Evolutionary conservation across 2,113 vertebrate species (phyloP), one percentile per base, ranked within the genome.

Genomic region (Machaerirhynchus nigripectus): DNA sequence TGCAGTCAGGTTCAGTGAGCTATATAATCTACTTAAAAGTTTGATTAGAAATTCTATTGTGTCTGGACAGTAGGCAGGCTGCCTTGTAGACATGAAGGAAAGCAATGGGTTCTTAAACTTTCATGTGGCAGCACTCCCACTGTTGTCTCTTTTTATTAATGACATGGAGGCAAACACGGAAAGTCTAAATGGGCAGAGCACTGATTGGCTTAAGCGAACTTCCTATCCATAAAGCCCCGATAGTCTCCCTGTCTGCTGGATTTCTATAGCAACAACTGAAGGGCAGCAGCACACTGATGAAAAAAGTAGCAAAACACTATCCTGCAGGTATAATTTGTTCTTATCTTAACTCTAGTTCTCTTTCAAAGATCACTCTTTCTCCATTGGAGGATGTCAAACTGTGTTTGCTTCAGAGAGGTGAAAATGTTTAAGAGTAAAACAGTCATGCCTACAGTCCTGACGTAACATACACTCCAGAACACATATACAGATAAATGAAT

Each of bases 21-120:
- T 95, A 26, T 73, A 31, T 94, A 94, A 97, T 89, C 81, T 83
- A 35, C 84, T 94, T 87, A 93, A 68, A 86, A 91, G 33, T 89
- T 94, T 93, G 81, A 93, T 93, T 93, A 77, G 67, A 87, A 91
- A 80, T 89, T 89, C 65, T 85, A 2, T 82, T 87, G 40, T 89
- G 44, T 33, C 46, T 79, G 59, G 53, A 69, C 61, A 74, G 16
- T 10, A 33, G 37, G 31, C 57, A 89, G 31, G n/a, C 46, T 85
- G 61, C 78, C 74, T 76, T 15, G 1, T 76, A 53, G 53, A 85
- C 10, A 11, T 27, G 47, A 91, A 73, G 27, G 42, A 91, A 96
- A 85, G 78, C 16, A 53, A 42, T 28, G 40, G 1, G 3, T 80
- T 87, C 50, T 91, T 93, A 89, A 91, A 79, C 37, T 91, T 93